phyloP scores from a whole-genome alignment of 1,140 invertebrate species.

The Drosophila teissieri region DNA sequence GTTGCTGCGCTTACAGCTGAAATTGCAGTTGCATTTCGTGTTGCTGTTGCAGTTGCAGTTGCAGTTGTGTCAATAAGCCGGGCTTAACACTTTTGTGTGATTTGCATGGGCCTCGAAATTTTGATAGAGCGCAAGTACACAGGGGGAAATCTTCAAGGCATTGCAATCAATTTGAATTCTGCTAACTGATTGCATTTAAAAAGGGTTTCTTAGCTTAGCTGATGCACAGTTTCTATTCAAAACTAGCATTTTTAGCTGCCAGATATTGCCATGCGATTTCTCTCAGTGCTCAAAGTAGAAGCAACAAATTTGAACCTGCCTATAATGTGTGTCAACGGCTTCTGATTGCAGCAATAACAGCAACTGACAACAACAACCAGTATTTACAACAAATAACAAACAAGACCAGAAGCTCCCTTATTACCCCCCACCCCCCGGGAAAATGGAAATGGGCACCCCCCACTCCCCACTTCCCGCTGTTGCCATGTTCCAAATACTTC shows the following conservation, averaged over 20 bases:
- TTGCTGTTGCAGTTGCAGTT: constrained; percentile 4
- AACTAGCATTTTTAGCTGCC: background rate
- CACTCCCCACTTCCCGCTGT: background rate
- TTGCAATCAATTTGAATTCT: no score
- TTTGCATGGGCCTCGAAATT: constrained; percentile 31
- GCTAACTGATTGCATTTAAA: no score
- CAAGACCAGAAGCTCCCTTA: constrained; percentile 32
- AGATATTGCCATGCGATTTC: background rate
- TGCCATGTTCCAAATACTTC: constrained; percentile 36
- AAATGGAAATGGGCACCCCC: background rate
- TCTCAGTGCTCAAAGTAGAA: constrained; percentile 1
- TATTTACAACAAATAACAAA: constrained; percentile 27
- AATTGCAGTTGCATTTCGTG: constrained; percentile 1
- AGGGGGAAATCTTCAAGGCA: background rate
- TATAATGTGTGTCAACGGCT: constrained; percentile 44
- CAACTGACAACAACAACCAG: constrained; percentile 11
- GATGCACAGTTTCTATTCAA: background rate
- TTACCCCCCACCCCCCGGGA: background rate
- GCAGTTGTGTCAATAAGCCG: constrained; percentile 33
- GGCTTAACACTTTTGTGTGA: constrained; percentile 50
- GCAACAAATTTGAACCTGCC: constrained; percentile 21
- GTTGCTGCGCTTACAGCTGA: constrained; percentile 6
- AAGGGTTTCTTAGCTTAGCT: background rate
- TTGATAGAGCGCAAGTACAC: constrained; percentile 23
- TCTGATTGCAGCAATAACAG: constrained; percentile 41